Base-by-base conservation (phyloP, 2,797 vertebrate genomes). In the Eulemur albifrons region DNA sequence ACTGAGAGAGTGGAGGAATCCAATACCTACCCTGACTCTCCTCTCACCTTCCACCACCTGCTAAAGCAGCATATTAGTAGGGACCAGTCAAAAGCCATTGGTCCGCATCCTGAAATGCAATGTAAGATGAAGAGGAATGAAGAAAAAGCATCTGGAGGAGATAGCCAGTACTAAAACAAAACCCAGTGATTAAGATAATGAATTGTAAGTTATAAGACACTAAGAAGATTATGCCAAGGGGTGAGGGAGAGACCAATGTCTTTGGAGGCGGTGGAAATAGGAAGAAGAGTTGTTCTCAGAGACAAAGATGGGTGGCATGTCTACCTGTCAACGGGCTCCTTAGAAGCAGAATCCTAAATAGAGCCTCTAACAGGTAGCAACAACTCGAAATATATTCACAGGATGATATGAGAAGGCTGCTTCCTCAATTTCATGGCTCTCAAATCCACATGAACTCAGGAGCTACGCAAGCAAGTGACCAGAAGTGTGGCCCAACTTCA, bases 1-100 rank as follows among this genome's bases (percentile, higher is more conserved):
- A 15, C 0, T 70, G 50, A 48, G 23, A 2, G 9, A 40, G 8
- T 45, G 2, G 3, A 15, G 2, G 17, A 2, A 54, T 14, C 9
- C 25, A n/a, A n/a, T 23, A 4, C 15, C 5, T 7, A 2, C 10
- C 21, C 38, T 40, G 15, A 20, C 63, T 38, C 4, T 20, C 7
- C 63, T 67, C 15, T 75, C 35, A 23, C 54, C 9, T 59, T 63
- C 48, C 12, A 75, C n/a, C 17, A 43, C 20, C 18, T 73, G 8
- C 14, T 32, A 12, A 0, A 52, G 4, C 2, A 14, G 1, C 5
- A 2, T 15, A 54, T 57, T 50, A 38, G 25, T 10, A 65, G 7
- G 8, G 21, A 4, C 20, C 57, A 30, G 59, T 43, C 2, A 38
- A 18, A 63, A 59, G 2, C 4, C 45, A 12, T 15, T 38, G 7